Conservation (phyloP, 2,888 invertebrate genomes). For the Sepiola atlantica region DNA sequence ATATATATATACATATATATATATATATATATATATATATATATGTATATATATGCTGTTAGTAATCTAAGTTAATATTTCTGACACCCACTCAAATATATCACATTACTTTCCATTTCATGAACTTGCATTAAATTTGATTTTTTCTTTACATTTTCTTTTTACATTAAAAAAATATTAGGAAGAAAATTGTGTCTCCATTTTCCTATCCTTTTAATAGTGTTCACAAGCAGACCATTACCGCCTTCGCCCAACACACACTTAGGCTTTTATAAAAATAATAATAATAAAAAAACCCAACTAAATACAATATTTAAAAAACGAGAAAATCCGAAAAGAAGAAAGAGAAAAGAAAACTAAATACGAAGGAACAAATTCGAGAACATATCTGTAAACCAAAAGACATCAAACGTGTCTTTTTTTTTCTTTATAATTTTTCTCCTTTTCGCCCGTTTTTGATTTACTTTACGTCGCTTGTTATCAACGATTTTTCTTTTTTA, state of each 20-base stretch:
- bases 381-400: rapidly evolving
- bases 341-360: not conserved
- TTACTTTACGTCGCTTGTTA: too few relatives aligned
- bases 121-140: not conserved
- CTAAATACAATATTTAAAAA: too few relatives aligned
- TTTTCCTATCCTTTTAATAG: conserved; percentile 32
- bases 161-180: not conserved
- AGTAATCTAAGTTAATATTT: not conserved
- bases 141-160: not conserved
- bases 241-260: not conserved
- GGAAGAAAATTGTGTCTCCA: conserved; percentile 8
- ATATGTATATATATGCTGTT: not conserved
- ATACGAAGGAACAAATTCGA: not conserved
- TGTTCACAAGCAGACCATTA: not conserved
- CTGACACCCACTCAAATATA: conserved; percentile 32
- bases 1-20: not conserved
- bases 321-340: not conserved
- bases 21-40: not conserved
- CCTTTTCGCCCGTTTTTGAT: too few relatives aligned
- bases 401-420: not conserved
- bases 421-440: too few relatives aligned
- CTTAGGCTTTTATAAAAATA: not conserved
- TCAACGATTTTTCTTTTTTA: too few relatives aligned
- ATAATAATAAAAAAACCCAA: too few relatives aligned
- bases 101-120: conserved; percentile 32